phyloP scores from a whole-genome alignment of 2,888 invertebrate species.

The Aethes cnicana region DNA sequence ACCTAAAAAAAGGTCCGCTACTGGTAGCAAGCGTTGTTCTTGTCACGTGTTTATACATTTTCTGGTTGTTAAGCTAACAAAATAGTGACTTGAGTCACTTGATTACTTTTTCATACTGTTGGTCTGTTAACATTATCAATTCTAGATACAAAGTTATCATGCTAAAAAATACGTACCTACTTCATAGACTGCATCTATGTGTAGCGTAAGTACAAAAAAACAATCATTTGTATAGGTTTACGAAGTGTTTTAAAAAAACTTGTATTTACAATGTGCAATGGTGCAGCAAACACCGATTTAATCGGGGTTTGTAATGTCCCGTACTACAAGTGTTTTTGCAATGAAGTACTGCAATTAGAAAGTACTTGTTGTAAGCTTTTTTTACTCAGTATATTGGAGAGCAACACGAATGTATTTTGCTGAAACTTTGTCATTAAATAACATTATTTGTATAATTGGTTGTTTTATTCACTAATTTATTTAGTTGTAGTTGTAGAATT shows the following conservation, averaged over 20 bases:
- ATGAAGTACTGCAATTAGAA: constrained; percentile 1
- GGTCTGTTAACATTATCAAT: too few species aligned
- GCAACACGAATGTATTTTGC: constrained; percentile 15
- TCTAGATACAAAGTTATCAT: background rate
- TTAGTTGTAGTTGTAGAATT: background rate
- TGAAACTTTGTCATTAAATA: constrained; percentile 21
- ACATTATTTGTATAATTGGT: constrained; percentile 6
- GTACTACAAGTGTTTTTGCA: constrained; percentile 8
- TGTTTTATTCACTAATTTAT: background rate
- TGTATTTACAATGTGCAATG: constrained; percentile 26
- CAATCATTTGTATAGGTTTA: constrained; percentile 14
- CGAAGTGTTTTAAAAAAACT: constrained; percentile 17
- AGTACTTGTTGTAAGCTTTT: constrained; percentile 15
- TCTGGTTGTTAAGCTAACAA: too few species aligned
- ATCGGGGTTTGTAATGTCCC: constrained; percentile 19
- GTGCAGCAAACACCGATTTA: constrained; percentile 28
- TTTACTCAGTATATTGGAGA: constrained; percentile 13
- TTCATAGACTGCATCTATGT: background rate
- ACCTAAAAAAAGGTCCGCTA: too few species aligned
- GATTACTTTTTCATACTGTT: too few species aligned
- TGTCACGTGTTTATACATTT: too few species aligned
- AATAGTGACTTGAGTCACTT: too few species aligned
- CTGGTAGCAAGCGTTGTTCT: too few species aligned
- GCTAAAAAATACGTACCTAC: constrained; percentile 9
- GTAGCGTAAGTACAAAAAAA: constrained; percentile 4